Evolutionary conservation across 2,797 vertebrate genomes (phyloP).

Genomic region (Dryobates pubescens): DNA sequence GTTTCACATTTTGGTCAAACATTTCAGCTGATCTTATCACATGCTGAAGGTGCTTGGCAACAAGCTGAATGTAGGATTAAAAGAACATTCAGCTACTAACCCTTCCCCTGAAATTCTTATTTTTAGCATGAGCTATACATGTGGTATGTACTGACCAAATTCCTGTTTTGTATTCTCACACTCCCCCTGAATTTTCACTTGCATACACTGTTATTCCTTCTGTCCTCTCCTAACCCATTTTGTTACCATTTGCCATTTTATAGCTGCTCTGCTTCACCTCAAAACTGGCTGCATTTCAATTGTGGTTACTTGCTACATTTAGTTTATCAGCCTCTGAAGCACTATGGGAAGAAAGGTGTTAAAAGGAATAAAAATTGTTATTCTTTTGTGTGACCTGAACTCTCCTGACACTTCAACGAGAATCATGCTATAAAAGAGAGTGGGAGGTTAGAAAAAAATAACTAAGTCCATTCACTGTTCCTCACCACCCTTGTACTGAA

Average conservation of each 20-base stretch:
- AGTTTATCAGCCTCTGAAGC: constrained; percentile 23
- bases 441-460: not conserved
- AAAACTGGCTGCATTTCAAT: not conserved
- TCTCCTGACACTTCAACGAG: not conserved
- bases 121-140: constrained; percentile 14
- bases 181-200: not conserved
- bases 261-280: constrained; percentile 5
- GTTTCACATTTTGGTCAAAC: not conserved
- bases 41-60: not conserved
- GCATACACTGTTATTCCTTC: not conserved
- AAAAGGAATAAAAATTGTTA: constrained; percentile 28
- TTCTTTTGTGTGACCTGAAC: not conserved
- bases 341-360: not conserved
- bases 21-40: constrained; percentile 4
- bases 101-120: not conserved
- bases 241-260: constrained; percentile 16
- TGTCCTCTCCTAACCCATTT: constrained; percentile 11
- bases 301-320: not conserved
- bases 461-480: not conserved
- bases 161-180: not conserved
- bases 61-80: not conserved
- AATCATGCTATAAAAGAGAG: not conserved
- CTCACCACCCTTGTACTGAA: not conserved
- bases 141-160: not conserved
- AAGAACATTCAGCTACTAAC: not conserved